A percentile compares a stretch with the other conserved stretches of the same genome.
Evolutionary conservation across 2,797 vertebrate species (phyloP).

Genomic region (Rhinogobio ventralis): DNA sequence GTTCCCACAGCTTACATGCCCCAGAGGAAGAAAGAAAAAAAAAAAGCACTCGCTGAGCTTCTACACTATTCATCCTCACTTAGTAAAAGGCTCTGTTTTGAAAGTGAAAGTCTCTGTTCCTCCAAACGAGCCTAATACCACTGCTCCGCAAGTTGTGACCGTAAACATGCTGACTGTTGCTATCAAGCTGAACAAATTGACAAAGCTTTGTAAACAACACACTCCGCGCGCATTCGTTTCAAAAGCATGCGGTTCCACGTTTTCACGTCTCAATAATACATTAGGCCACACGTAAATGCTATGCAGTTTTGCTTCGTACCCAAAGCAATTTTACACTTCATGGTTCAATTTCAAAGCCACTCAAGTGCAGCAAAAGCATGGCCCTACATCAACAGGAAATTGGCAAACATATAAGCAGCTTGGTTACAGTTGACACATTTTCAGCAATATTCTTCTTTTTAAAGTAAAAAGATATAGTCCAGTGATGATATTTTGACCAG

Average conservation of each 20-base stretch:
- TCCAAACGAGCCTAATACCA: conserved; percentile 54
- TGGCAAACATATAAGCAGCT: conserved; percentile 67
- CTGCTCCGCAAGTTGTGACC: conserved; percentile 42
- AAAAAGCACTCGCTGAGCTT: conserved; percentile 38
- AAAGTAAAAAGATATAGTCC: conserved; percentile 26
- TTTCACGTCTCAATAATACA: conserved; percentile 70
- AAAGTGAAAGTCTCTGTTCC: conserved; percentile 48
- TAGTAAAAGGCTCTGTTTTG: conserved; percentile 45
- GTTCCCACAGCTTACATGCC: conserved; percentile 48
- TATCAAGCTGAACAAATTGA: conserved; percentile 72
- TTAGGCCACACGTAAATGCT: conserved; percentile 64
- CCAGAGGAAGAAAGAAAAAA: conserved; percentile 13
- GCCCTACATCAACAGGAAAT: conserved; percentile 65
- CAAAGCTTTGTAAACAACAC: conserved; percentile 73
- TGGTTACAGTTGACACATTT: conserved; percentile 67
- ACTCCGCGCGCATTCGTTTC: conserved; percentile 65
- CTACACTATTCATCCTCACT: conserved; percentile 52
- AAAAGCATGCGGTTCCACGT: conserved; percentile 60
- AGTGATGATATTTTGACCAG: conserved; percentile 9
- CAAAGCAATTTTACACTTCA: conserved; percentile 75
- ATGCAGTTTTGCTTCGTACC: conserved; percentile 55
- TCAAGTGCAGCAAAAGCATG: conserved; percentile 66
- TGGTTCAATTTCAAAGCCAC: conserved; percentile 69
- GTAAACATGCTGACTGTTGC: conserved; percentile 65
- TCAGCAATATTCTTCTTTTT: conserved; percentile 57